phyloP scores from a whole-genome alignment of 30 jellyfish, hydroid and myxozoan species.

The Pelagia noctiluca region DNA sequence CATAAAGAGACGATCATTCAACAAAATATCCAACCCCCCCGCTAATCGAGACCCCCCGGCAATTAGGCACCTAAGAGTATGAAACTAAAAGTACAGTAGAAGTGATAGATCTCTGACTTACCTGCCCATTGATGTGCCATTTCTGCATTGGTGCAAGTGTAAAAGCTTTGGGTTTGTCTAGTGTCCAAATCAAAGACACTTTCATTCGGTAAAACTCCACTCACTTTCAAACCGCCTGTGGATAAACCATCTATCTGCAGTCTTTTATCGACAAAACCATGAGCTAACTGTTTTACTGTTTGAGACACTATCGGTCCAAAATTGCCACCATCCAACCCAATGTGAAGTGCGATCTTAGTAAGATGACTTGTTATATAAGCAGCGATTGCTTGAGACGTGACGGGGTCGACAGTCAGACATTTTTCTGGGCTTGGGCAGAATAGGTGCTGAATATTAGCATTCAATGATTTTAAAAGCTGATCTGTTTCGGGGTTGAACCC shows the following conservation, averaged over 20 bases:
- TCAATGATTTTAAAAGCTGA: not conserved
- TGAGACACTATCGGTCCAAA: constrained; percentile 74
- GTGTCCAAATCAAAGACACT: not conserved
- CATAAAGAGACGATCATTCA: too few species aligned
- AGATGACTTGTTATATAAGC: constrained; percentile 61
- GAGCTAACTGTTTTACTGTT: constrained; percentile 48
- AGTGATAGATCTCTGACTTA: not conserved
- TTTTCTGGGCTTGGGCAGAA: constrained; percentile 50
- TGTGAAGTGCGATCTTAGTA: constrained; percentile 54
- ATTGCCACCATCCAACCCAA: constrained; percentile 40
- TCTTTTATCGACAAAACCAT: constrained; percentile 53
- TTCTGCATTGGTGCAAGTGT: constrained; percentile 46
- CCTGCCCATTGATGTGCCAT: constrained; percentile 54
- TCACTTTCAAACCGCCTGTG: constrained; percentile 65
- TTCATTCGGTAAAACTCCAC: constrained; percentile 36
- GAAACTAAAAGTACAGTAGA: too few species aligned
- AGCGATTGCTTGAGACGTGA: constrained; percentile 18
- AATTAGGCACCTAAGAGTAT: too few species aligned
- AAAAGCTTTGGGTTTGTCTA: constrained; percentile 1
- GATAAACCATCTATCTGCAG: constrained; percentile 41
- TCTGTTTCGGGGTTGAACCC: constrained; percentile 5
- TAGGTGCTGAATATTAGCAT: constrained; percentile 21
- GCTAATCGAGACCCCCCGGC: too few species aligned
- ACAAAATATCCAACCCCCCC: too few species aligned
- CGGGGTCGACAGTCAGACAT: constrained; percentile 14